Conservation (phyloP, 37 sponge, comb jelly and placozoan genomes). For the Haliclona indistincta region DNA sequence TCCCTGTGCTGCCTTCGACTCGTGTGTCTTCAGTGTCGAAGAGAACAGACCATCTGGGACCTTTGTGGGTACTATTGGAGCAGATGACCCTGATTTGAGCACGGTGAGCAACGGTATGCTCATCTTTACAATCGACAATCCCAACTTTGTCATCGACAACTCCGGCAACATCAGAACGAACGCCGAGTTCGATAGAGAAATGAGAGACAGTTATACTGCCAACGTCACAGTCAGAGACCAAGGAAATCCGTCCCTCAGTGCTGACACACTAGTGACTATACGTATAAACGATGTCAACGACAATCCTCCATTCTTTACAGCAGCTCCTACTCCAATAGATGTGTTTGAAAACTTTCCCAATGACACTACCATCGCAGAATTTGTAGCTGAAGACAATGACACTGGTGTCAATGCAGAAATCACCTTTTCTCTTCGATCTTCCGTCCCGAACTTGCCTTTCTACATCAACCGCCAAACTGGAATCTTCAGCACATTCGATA, state of each 20-base stretch:
- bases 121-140: slow-evolving; percentile 16
- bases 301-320: slow-evolving; percentile 47
- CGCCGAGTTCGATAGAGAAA: slow-evolving; percentile 10
- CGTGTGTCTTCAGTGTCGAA: slow-evolving; percentile 28
- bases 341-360: slow-evolving; percentile 27
- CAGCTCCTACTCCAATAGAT: slow-evolving; percentile 1
- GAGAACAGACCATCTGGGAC: slow-evolving; percentile 21
- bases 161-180: slow-evolving; percentile 15
- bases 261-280: slow-evolving; percentile 21
- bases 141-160: slow-evolving; percentile 15
- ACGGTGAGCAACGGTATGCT: slow-evolving; percentile 40
- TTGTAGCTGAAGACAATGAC: slow-evolving; percentile 60
- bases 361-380: slow-evolving; percentile 1
- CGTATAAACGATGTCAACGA: slow-evolving; percentile 67
- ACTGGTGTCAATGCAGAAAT: slow-evolving; percentile 61
- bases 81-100: slow-evolving; percentile 57
- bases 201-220: background rate
- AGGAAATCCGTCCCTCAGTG: slow-evolving; percentile 25
- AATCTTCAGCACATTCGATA: slow-evolving; percentile 4
- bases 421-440: slow-evolving; percentile 27
- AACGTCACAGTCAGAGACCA: slow-evolving; percentile 47
- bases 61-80: slow-evolving; percentile 28
- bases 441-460: slow-evolving; percentile 11
- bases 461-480: slow-evolving; percentile 28
- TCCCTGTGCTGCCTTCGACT: slow-evolving; percentile 21